Base-by-base conservation (phyloP, 2,797 vertebrate genomes). In the Enteromius unitaeniatus region DNA sequence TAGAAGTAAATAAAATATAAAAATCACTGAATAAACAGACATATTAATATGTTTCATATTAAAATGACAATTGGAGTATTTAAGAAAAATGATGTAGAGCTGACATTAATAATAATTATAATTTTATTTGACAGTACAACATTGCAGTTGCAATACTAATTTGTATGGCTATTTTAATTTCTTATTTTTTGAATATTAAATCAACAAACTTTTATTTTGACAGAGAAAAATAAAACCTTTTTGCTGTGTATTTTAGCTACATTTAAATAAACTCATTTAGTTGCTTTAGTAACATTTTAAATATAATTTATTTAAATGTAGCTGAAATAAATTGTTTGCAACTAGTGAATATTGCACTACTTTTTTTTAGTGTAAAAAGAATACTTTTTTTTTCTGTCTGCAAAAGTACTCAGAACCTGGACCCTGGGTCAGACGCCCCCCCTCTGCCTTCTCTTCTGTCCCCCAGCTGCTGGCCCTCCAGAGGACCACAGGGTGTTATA, bases 371-470 rank as follows among this genome's bases (percentile, higher is more conserved):
- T 31, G 28, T 31, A 31, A 31, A 31, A 31, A 31, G 28, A 31
- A 31, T 31, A 31, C n/a, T n/a, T n/a, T n/a, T n/a, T n/a, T n/a
- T n/a, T n/a, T n/a, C 81, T 85, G 86, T 88, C 88, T 89, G 89
- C 87, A 81, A 82, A 88, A 88, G 76, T 34, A 53, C 81, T 89
- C 89, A 88, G 75, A 78, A 81, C 81, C 83, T 68, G 86, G 85
- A 85, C 86, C 80, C 60, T 75, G 80, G 68, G 49, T 84, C 64
- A 68, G 13, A 80, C 82, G 40, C 85, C 82, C 58, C n/a, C 72
- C 78, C 40, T 47, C 51, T 45, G 65, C 87, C 75, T 85, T 79
- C 83, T 55, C 74, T 72, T 69, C 78, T 78, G 82, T 82, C 79
- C 83, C 79, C 80, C 78, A 86, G 82, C 65, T 79, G 55, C 76